phyloP scores from a whole-genome alignment of 2,797 vertebrate genomes.

The Crenuchus spilurus region DNA sequence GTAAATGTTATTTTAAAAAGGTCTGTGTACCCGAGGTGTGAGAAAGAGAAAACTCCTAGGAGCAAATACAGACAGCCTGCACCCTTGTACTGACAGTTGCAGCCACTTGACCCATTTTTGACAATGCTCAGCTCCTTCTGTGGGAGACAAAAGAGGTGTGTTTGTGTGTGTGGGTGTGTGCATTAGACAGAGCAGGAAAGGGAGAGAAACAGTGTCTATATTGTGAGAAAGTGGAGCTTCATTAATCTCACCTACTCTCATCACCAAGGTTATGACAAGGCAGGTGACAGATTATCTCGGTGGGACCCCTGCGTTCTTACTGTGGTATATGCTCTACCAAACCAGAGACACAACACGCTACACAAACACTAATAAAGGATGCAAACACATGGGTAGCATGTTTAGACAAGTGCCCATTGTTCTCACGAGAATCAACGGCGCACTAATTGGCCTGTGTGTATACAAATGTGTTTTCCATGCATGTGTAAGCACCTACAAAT shows the following conservation, averaged over 20 bases:
- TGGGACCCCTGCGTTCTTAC: slow-evolving; percentile 1
- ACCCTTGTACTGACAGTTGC: neutral
- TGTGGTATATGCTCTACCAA: neutral
- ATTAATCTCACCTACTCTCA: slow-evolving; percentile 26
- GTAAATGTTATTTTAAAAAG: neutral
- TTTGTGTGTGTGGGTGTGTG: slow-evolving; percentile 3
- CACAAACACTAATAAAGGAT: neutral
- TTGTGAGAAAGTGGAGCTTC: neutral
- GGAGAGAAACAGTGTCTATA: neutral
- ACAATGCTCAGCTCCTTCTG: slow-evolving; percentile 4
- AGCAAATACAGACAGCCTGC: slow-evolving; percentile 4
- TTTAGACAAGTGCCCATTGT: slow-evolving; percentile 12
- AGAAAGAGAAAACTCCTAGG: neutral
- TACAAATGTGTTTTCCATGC: neutral
- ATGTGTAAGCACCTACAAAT: neutral
- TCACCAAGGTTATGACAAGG: slow-evolving; percentile 22
- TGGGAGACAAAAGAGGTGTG: slow-evolving; percentile 4
- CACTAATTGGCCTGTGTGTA: slow-evolving; percentile 35
- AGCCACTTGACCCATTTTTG: slow-evolving; percentile 30
- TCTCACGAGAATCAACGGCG: slow-evolving; percentile 8
- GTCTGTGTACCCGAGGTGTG: neutral
- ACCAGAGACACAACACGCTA: neutral
- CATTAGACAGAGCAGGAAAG: neutral
- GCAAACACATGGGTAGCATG: slow-evolving; percentile 8
- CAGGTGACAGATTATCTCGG: slow-evolving; percentile 35